Evolutionary conservation across 2,888 invertebrate species (phyloP).

Genomic region (Lasioglossum pauxillum): DNA sequence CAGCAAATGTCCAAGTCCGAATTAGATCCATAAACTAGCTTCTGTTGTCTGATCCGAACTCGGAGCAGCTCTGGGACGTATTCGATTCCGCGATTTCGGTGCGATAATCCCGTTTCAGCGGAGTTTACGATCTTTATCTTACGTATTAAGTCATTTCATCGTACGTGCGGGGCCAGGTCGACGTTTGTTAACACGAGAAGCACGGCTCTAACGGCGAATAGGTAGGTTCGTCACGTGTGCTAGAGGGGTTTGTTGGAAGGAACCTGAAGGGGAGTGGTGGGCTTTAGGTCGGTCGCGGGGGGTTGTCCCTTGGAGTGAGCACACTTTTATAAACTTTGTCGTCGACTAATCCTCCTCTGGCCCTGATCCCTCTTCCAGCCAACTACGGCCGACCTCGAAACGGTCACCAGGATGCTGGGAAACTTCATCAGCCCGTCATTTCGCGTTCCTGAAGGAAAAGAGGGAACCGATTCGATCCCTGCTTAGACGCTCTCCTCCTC

Average conservation of each 20-base stretch:
- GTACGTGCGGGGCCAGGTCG: constrained; percentile 10
- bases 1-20: not conserved
- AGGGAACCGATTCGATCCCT: constrained; percentile 64
- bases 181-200: constrained; percentile 37
- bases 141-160: constrained; percentile 41
- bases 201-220: constrained; percentile 54
- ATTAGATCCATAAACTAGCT: not conserved
- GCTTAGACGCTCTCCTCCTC: constrained; percentile 69
- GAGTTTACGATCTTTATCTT: constrained; percentile 24
- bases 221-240: constrained; percentile 76
- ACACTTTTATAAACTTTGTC: constrained; percentile 84
- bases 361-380: constrained; percentile 75
- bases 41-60: not conserved
- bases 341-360: constrained; percentile 80
- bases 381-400: constrained; percentile 66
- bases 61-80: not conserved
- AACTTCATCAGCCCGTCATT: constrained; percentile 84
- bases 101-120: constrained; percentile 24
- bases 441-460: constrained; percentile 77
- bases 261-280: constrained; percentile 62
- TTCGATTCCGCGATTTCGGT: not conserved
- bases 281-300: constrained; percentile 71
- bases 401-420: constrained; percentile 75
- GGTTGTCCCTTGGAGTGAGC: constrained; percentile 66
- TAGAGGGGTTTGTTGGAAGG: constrained; percentile 62